Percentiles rank a stretch among this genome's conserved stretches.
These are phyloP conservation scores for Zygogramma bicolorata DNA, from an alignment of 2,888 invertebrate genomes.

Conservation along the genomic window DNA sequence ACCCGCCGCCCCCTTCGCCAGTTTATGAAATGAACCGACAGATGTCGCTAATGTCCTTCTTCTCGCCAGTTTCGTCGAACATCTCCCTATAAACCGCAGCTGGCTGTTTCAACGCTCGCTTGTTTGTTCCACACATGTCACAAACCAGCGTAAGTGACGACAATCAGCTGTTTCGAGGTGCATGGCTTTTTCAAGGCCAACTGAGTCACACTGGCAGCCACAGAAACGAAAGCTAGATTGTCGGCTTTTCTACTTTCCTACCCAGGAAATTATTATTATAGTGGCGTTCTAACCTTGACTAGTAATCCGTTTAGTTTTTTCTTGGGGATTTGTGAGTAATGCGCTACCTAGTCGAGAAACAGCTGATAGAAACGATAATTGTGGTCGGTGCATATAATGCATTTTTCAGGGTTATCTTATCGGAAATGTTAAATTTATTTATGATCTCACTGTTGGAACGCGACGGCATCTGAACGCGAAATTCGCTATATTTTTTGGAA, in stretches of 20 bases:
- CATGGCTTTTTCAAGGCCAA: constrained; percentile 62
- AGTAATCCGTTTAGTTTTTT: background rate
- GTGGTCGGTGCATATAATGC: background rate
- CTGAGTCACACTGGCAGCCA: constrained; percentile 52
- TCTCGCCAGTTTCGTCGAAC: background rate
- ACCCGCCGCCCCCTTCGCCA: background rate
- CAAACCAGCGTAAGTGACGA: constrained; percentile 13
- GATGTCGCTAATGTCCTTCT: background rate
- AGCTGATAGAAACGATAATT: background rate
- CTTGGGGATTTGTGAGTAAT: background rate
- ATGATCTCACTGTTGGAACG: background rate
- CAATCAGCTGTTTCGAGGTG: constrained; percentile 59
- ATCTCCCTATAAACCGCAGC: constrained; percentile 6
- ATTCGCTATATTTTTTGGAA: background rate
- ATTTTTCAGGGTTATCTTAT: background rate
- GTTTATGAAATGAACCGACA: background rate
- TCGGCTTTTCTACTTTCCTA: background rate
- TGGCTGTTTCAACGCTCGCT: constrained; percentile 6
- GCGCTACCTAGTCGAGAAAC: background rate
- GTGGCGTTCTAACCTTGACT: constrained; percentile 5
- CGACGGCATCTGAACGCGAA: background rate
- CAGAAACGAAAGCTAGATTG: constrained; percentile 14
- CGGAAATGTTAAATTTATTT: background rate
- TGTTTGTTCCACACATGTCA: constrained; percentile 27
- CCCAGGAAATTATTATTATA: background rate